A percentile compares a stretch with the other conserved stretches of the same genome.
Conservation (phyloP, 35 echinoderm and acorn worm species). For the Diadema setosum region DNA sequence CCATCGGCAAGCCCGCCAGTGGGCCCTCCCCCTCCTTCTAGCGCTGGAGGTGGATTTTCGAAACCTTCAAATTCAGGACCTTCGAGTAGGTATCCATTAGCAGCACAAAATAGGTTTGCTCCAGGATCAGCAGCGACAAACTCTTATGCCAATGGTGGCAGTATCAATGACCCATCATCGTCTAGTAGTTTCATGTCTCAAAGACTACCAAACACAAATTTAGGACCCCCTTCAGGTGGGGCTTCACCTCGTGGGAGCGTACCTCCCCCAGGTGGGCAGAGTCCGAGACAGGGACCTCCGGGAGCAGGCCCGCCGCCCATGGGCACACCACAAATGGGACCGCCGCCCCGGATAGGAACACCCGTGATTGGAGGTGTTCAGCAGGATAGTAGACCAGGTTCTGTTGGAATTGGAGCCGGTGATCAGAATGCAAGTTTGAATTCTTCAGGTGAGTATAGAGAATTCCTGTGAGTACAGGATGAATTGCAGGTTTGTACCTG, state of each 20-base stretch:
- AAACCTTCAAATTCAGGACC: not conserved
- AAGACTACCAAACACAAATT: not conserved
- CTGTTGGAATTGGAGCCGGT: not conserved
- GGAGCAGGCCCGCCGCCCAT: no score
- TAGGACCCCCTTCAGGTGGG: not conserved
- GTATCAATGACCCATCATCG: not conserved
- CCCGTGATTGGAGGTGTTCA: no score
- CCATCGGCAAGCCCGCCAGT: not conserved
- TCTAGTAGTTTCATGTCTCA: not conserved
- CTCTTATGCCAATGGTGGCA: not conserved
- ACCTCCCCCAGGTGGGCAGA: not conserved
- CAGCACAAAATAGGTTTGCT: not conserved
- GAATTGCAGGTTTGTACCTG: no score
- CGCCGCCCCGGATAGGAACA: no score
- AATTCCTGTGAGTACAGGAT: no score
- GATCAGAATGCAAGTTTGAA: conserved; percentile 15
- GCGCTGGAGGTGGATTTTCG: not conserved
- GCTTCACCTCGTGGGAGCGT: not conserved
- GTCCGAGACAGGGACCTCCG: no score
- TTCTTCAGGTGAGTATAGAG: conserved; percentile 30
- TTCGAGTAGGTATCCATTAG: not conserved
- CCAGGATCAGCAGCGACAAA: not conserved
- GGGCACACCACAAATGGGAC: no score
- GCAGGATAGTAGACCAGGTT: not conserved
- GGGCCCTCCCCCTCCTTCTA: not conserved